Percentiles rank a stretch among this genome's conserved stretches.
Conservation (phyloP, 1,140 invertebrate genomes). For the Cydia fagiglandana region DNA sequence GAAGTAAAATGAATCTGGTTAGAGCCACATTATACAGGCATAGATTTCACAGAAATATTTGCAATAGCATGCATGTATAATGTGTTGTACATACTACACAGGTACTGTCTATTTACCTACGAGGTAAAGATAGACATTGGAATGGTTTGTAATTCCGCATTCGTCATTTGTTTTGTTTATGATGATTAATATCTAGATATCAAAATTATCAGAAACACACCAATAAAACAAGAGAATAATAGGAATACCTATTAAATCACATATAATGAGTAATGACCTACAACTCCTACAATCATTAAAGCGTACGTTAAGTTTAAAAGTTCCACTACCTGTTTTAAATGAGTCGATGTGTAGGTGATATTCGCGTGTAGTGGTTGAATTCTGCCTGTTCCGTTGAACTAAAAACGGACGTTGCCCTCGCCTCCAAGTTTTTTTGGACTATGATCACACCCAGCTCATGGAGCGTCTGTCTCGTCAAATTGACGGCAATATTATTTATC, state of each 20-base stretch:
- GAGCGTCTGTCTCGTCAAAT: not conserved
- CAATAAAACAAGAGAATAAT: not conserved
- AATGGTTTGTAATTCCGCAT: not conserved
- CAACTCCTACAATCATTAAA: not conserved
- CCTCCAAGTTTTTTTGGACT: slow-evolving; percentile 53
- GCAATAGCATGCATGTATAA: not conserved
- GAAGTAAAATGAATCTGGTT: not conserved
- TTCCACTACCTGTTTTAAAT: slow-evolving; percentile 35
- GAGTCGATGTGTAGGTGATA: slow-evolving; percentile 54
- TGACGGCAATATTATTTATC: slow-evolving; percentile 11
- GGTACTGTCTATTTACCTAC: not conserved
- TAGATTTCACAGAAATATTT: not conserved
- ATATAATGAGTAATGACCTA: not conserved
- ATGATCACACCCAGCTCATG: slow-evolving; percentile 22
- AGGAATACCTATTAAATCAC: not conserved
- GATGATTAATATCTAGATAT: not conserved
- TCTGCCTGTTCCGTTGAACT: slow-evolving; percentile 63
- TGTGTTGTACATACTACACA: too few species aligned
- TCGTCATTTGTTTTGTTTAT: not conserved
- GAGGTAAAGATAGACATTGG: not conserved
- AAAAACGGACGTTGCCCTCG: slow-evolving; percentile 73
- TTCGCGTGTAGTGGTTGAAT: slow-evolving; percentile 53
- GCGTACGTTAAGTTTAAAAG: not conserved
- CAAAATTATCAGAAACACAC: not conserved
- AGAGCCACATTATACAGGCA: not conserved